These are phyloP conservation scores for Cercocebus atys DNA, from an alignment of 2,113 vertebrate genomes.

Conservation along the genomic window DNA sequence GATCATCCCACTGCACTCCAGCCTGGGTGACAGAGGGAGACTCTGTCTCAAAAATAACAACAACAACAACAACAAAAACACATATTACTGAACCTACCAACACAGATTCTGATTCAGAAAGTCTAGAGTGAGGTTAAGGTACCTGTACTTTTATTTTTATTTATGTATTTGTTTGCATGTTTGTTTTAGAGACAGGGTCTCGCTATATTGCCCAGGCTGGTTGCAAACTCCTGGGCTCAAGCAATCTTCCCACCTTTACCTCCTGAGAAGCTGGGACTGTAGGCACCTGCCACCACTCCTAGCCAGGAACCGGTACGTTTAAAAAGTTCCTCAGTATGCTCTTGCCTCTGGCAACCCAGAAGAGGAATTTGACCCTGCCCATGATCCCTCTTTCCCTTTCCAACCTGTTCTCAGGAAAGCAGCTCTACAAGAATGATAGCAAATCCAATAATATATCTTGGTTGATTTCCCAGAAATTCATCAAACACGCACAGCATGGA, in stretches of 20 bases:
- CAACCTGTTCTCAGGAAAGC: neutral
- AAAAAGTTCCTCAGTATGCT: neutral
- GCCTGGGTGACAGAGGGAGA: no score
- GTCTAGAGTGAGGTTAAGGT: neutral
- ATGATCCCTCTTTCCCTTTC: neutral
- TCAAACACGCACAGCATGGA: neutral
- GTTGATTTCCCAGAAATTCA: neutral
- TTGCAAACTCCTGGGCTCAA: no score
- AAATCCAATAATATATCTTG: neutral
- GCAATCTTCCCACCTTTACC: no score
- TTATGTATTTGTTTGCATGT: no score
- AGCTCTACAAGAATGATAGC: neutral
- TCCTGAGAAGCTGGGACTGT: no score
- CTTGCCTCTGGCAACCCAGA: neutral
- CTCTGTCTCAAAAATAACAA: no score
- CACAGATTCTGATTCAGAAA: neutral
- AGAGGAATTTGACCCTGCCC: neutral
- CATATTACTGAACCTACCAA: neutral
- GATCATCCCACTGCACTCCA: no score
- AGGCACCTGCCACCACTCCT: no score
- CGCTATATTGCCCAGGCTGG: no score
- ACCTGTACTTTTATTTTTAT: no score
- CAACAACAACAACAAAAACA: no score
- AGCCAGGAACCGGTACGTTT: neutral
- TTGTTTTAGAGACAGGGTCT: no score